Percentiles rank a stretch among this genome's conserved stretches.
Conservation (phyloP, 2,888 invertebrate genomes). For the Drosophila lacicola region DNA sequence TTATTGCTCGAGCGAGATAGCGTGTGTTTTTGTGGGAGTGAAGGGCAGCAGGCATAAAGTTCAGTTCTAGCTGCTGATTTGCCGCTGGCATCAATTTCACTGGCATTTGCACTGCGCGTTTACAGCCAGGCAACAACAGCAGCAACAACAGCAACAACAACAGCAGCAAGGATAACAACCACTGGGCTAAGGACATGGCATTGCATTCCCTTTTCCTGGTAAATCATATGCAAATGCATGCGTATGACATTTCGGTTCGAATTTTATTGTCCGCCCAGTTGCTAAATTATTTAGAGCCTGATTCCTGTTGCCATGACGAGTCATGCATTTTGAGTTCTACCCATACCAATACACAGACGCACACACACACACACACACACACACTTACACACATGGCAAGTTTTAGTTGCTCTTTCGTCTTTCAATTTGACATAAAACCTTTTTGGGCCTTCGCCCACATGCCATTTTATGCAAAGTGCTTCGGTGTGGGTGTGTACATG, state of each 20-base stretch:
- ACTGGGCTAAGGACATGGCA: constrained; percentile 34
- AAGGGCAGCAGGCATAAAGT: constrained; percentile 16
- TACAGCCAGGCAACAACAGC: constrained; percentile 33
- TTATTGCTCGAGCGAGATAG: constrained; percentile 29
- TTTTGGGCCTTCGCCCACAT: constrained; percentile 60
- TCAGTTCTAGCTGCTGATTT: constrained; percentile 51
- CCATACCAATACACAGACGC: constrained; percentile 3
- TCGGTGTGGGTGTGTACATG: constrained; percentile 4
- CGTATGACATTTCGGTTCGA: constrained; percentile 77
- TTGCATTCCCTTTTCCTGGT: constrained; percentile 38
- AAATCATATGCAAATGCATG: constrained; percentile 79
- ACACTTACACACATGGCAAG: constrained; percentile 15
- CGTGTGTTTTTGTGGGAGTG: background rate
- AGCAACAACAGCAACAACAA: constrained; percentile 7
- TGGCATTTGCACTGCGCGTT: constrained; percentile 38
- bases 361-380: constrained; percentile 14
- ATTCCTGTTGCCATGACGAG: constrained; percentile 75
- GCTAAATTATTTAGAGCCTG: constrained; percentile 80
- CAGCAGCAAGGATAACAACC: constrained; percentile 14
- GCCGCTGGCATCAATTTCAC: constrained; percentile 65
- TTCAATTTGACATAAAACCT: constrained; percentile 80
- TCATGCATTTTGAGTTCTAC: constrained; percentile 70
- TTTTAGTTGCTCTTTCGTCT: constrained; percentile 73
- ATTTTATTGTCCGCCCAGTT: constrained; percentile 77
- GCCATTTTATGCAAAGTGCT: constrained; percentile 68